Evolutionary conservation across 2,888 invertebrate species (phyloP).

Genomic region (Aplocera efformata): DNA sequence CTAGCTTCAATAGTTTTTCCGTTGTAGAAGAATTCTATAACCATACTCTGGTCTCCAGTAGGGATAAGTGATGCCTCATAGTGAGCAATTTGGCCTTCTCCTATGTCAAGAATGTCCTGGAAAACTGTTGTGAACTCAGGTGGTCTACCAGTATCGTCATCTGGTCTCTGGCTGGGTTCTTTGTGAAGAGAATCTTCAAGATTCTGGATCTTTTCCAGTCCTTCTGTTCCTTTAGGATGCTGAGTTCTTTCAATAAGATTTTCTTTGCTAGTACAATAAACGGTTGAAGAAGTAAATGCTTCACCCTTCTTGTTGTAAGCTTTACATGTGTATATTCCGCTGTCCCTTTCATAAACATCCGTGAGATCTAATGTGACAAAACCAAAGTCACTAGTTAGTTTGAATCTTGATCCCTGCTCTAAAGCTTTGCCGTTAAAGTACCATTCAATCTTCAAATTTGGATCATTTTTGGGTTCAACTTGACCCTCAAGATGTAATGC

Average conservation of each 20-base stretch:
- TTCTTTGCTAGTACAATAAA: constrained; percentile 90
- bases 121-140: constrained; percentile 94
- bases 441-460: constrained; percentile 95
- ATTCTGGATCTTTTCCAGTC: constrained; percentile 93
- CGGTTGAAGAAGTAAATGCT: constrained; percentile 94
- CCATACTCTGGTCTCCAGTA: constrained; percentile 95
- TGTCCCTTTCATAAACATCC: constrained; percentile 95
- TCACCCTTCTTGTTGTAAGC: constrained; percentile 94
- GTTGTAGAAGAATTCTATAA: constrained; percentile 98
- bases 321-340: constrained; percentile 96
- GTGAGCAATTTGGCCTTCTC: constrained; percentile 97
- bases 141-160: constrained; percentile 89
- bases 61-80: constrained; percentile 98
- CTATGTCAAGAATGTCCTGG: constrained; percentile 89
- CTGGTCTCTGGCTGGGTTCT: constrained; percentile 84
- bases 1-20: constrained; percentile 93
- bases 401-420: constrained; percentile 93
- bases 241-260: constrained; percentile 93
- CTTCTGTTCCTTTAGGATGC: constrained; percentile 97
- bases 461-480: constrained; percentile 96
- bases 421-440: constrained; percentile 94
- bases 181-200: constrained; percentile 91
- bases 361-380: constrained; percentile 96
- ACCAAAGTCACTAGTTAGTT: constrained; percentile 96
- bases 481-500: constrained; percentile 95